Conservation (phyloP, 2,888 invertebrate species). For the Crioceris asparagi region DNA sequence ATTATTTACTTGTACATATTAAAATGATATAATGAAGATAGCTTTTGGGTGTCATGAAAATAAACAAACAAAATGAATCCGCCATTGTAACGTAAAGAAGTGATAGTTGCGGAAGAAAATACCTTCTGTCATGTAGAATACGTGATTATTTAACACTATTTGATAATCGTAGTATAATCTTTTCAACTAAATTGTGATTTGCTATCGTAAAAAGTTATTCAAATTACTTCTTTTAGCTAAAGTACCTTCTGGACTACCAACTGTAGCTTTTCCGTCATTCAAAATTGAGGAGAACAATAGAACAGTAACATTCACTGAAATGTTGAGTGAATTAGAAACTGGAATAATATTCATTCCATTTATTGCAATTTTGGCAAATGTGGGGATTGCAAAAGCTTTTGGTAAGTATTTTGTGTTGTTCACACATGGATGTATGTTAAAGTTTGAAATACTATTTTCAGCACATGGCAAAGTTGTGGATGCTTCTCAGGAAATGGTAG, state of each 20-base stretch:
- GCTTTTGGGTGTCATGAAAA: too few relatives aligned
- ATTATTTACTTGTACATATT: too few relatives aligned
- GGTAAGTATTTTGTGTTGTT: conserved; percentile 57
- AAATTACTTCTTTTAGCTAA: conserved; percentile 36
- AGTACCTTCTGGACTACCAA: conserved; percentile 52
- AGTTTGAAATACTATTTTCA: conserved; percentile 32
- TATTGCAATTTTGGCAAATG: conserved; percentile 64
- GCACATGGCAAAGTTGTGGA: conserved; percentile 60
- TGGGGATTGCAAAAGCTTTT: conserved; percentile 79
- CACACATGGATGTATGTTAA: too few relatives aligned
- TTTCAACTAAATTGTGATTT: too few relatives aligned
- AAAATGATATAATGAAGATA: too few relatives aligned
- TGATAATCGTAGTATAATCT: too few relatives aligned
- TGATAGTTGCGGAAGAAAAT: too few relatives aligned
- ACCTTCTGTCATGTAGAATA: too few relatives aligned
- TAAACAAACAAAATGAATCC: too few relatives aligned
- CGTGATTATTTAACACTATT: too few relatives aligned
- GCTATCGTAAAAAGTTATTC: conserved; percentile 5
- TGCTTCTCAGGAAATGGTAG: conserved; percentile 72
- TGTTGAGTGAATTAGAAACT: conserved; percentile 52
- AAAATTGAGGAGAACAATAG: conserved; percentile 39
- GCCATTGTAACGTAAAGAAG: too few relatives aligned
- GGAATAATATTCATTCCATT: conserved; percentile 63
- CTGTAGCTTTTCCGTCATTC: conserved; percentile 44
- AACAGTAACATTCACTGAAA: conserved; percentile 44